These are phyloP conservation scores for Tor tambroides DNA, from an alignment of 2,113 vertebrate genomes.

Conservation along the genomic window DNA sequence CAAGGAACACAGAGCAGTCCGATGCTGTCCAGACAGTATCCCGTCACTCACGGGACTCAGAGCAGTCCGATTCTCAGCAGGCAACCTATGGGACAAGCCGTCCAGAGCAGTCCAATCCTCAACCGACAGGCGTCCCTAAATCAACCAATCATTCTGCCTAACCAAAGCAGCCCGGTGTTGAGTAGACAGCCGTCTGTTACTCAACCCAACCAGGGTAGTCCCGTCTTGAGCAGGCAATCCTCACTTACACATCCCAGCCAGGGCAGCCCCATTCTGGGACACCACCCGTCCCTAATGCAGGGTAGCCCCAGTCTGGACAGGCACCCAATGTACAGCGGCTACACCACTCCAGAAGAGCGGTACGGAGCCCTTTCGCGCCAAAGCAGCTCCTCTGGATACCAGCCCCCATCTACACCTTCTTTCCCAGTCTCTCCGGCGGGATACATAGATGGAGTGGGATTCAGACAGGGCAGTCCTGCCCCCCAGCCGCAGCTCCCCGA, in stretches of 20 bases:
- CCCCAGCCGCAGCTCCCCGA: constrained; percentile 85
- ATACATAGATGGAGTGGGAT: constrained; percentile 81
- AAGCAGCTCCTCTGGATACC: constrained; percentile 93
- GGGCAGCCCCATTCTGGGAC: constrained; percentile 80
- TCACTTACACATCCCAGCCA: constrained; percentile 69
- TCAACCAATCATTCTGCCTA: constrained; percentile 61
- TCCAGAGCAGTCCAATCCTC: constrained; percentile 80
- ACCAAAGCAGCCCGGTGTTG: constrained; percentile 70
- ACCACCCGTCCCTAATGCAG: constrained; percentile 67
- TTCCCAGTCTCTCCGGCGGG: constrained; percentile 88
- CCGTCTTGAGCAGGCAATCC: constrained; percentile 71
- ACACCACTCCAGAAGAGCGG: constrained; percentile 87
- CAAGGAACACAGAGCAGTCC: constrained; percentile 65
- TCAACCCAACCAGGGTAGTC: constrained; percentile 70
- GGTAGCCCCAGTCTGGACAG: constrained; percentile 87
- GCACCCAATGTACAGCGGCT: constrained; percentile 85
- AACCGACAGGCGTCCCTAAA: constrained; percentile 63
- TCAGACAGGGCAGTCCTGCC: constrained; percentile 83
- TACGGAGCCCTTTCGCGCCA: constrained; percentile 87
- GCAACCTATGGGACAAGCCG: constrained; percentile 61
- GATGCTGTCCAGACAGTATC: constrained; percentile 49
- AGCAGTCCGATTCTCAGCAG: constrained; percentile 67
- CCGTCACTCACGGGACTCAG: constrained; percentile 55
- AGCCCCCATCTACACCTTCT: constrained; percentile 90
- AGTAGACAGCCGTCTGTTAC: constrained; percentile 69